Conservation (phyloP, 2,888 invertebrate genomes). For the Mythimna lalbum region DNA sequence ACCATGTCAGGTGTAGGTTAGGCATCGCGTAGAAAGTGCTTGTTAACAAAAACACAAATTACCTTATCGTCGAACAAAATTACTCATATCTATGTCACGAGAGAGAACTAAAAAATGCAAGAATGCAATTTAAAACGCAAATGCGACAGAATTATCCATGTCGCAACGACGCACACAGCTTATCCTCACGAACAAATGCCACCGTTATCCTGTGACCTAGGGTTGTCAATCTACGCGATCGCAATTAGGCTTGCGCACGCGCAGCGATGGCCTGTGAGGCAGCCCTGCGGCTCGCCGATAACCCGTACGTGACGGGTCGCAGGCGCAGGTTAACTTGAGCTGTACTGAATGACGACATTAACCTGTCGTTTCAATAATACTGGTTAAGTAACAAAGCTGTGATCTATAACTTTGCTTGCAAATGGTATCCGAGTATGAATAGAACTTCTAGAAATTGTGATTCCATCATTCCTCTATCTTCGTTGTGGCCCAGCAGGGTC, state of each 20-base stretch:
- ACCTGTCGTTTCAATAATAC: slow-evolving; percentile 55
- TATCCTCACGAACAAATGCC: slow-evolving; percentile 67
- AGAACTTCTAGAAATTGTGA: too few species aligned
- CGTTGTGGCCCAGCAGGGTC: too few species aligned
- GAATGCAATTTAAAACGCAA: slow-evolving; percentile 52
- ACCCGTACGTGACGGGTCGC: slow-evolving; percentile 71
- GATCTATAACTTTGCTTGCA: neutral
- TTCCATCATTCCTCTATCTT: too few species aligned
- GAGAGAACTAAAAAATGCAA: slow-evolving; percentile 45
- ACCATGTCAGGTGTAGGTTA: neutral
- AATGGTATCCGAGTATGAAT: neutral
- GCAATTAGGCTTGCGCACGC: slow-evolving; percentile 78
- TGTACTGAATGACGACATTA: slow-evolving; percentile 57
- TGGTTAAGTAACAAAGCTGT: slow-evolving; percentile 22
- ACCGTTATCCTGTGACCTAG: slow-evolving; percentile 75
- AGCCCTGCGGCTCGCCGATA: slow-evolving; percentile 68
- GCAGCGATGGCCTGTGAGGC: slow-evolving; percentile 64
- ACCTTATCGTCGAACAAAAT: slow-evolving; percentile 24
- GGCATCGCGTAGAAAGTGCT: slow-evolving; percentile 38
- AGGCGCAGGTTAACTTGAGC: slow-evolving; percentile 59
- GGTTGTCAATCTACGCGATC: slow-evolving; percentile 73
- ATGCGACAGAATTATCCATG: slow-evolving; percentile 47
- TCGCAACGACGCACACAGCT: slow-evolving; percentile 34
- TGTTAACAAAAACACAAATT: slow-evolving; percentile 27
- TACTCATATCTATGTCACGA: slow-evolving; percentile 56